Base-by-base conservation (phyloP, 2,113 vertebrate genomes). In the Colinus virginianus region DNA sequence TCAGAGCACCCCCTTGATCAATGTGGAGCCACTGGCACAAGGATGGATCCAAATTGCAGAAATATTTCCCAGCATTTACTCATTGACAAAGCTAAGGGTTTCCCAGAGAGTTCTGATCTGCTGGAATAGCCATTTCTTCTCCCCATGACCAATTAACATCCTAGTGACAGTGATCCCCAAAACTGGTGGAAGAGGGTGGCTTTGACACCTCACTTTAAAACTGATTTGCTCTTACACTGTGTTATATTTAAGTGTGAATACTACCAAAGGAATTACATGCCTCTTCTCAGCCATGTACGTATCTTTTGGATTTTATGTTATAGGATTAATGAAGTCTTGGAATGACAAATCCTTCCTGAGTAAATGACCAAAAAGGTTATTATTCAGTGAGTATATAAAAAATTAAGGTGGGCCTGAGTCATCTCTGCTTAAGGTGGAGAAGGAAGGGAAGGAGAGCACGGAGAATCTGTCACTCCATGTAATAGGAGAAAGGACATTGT, bases 341-440 rank as follows among this genome's bases (percentile, higher is more conserved):
- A 93, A 80, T 91, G 92, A 91, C 88, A 95, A 95, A 95, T 88
- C 79, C 85, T 90, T 63, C 19, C 68, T 88, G 76, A 86, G 82
- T 80, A 86, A 93, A 78, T 88, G 95, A 80, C 68, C 85, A 95
- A 70, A 96, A 91, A 95, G 32, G 61, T 95, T 90, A 74, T 96
- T 94, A 93, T 43, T 88, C 76, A 18, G 59, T 59, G 46, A 93
- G 78, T 49, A 21, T 70, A 87, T 91, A 42, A 90, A 90, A 90
- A 76, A 83, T 91, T 77, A 91, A 83, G 59, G 51, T 30, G 7
- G 13, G 68, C 25, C 80, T 61, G 38, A 59, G 38, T 12, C 0
- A 0, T 25, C 5, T 74, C 4, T 46, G 18, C 38, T 90, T 93
- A 91, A 91, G 64, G 59, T 83, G 55, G 88, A 91, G 64, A 83